Conservation (phyloP, 2,888 invertebrate genomes). For the Coleophora flavipennella region DNA sequence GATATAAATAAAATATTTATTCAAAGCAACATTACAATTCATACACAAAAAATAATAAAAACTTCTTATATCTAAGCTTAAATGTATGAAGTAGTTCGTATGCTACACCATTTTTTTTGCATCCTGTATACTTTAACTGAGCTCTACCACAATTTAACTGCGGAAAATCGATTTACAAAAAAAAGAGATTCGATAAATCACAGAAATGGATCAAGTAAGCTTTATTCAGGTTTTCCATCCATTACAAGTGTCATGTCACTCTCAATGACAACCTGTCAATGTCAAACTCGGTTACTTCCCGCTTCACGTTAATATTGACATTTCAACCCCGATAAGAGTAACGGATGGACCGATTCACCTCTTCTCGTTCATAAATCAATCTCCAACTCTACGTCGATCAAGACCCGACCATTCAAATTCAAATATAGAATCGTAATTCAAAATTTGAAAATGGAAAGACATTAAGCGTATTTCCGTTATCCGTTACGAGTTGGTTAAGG, state of each 20-base stretch:
- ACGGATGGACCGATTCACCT: slow-evolving; percentile 9
- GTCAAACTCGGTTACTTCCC: slow-evolving; percentile 6
- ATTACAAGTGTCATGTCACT: slow-evolving; percentile 3
- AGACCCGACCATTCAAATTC: slow-evolving; percentile 3
- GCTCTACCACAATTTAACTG: too few relatives aligned
- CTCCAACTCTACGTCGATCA: slow-evolving; percentile 5
- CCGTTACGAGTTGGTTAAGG: neutral
- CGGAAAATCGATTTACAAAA: too few relatives aligned
- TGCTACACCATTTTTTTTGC: too few relatives aligned
- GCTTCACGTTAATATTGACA: slow-evolving; percentile 10
- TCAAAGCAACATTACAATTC: too few relatives aligned
- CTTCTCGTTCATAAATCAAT: slow-evolving; percentile 16
- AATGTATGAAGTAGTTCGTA: too few relatives aligned
- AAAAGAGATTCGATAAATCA: too few relatives aligned
- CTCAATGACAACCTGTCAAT: slow-evolving; percentile 4
- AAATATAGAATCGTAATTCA: slow-evolving; percentile 5
- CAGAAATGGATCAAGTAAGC: too few relatives aligned
- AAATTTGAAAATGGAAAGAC: slow-evolving; percentile 17
- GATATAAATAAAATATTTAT: too few relatives aligned
- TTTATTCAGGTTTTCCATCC: neutral
- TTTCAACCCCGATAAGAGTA: slow-evolving; percentile 14
- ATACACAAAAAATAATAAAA: too few relatives aligned
- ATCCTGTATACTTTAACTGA: too few relatives aligned
- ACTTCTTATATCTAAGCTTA: too few relatives aligned
- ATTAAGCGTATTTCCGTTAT: slow-evolving; percentile 1